Conservation (phyloP, 2,888 invertebrate species). For the Sarcophaga carnaria region DNA sequence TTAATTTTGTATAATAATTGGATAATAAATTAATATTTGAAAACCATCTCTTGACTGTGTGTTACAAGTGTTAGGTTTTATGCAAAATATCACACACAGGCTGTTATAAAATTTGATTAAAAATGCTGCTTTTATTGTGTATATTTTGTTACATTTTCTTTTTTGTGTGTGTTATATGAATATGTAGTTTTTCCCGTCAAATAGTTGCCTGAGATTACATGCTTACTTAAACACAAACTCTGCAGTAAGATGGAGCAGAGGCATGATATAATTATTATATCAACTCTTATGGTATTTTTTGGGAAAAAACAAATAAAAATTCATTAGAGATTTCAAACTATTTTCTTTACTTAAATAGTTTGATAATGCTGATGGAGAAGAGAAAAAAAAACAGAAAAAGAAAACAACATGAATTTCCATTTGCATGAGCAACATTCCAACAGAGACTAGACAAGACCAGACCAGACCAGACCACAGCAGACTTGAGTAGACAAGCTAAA, state of each 20-base stretch:
- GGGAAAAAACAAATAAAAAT: neutral
- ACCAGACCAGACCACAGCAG: too few species aligned
- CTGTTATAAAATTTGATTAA: constrained; percentile 30
- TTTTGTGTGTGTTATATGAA: neutral
- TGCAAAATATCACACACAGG: constrained; percentile 39
- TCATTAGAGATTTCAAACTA: neutral
- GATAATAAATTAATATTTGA: constrained; percentile 1
- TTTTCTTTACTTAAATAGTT: constrained; percentile 34
- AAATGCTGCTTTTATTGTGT: too few species aligned
- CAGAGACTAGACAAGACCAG: neutral
- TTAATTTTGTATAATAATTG: constrained; percentile 28
- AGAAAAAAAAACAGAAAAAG: neutral
- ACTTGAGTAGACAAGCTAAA: constrained; percentile 4
- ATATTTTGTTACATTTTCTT: neutral
- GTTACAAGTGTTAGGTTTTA: constrained; percentile 15
- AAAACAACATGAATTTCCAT: constrained; percentile 54
- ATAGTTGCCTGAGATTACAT: constrained; percentile 46
- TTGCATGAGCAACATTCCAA: constrained; percentile 42
- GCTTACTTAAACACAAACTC: constrained; percentile 30
- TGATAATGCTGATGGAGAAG: neutral
- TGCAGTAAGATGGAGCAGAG: neutral
- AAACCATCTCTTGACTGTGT: neutral
- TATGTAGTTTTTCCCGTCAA: constrained; percentile 18
- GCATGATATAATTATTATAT: constrained; percentile 66
- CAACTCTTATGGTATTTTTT: constrained; percentile 28